A percentile compares a stretch with the other conserved stretches of the same genome.
Evolutionary conservation across 2,113 vertebrate species (phyloP).

Genomic region (cattle (Bos taurus)): ARS-UCD2.0 NC_037332.1:80877001-80877500

Average conservation of each 20-base stretch:
- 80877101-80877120: neutral
- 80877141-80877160: no score
- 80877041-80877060: neutral
- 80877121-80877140: no score
- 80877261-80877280: no score
- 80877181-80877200: no score
- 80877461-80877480: neutral
- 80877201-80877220: no score
- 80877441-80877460: neutral
- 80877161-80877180: no score
- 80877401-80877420: neutral
- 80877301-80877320: no score
- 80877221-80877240: no score
- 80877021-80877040: neutral
- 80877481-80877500: neutral
- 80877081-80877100: neutral
- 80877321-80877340: no score
- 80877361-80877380: no score
- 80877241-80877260: no score
- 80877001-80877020: neutral
- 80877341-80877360: fast-evolving
- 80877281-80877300: no score
- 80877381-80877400: neutral
- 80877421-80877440: neutral
- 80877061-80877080: neutral